Base-by-base conservation (phyloP, 1,140 invertebrate species). In the Mizuhopecten yessoensis region DNA sequence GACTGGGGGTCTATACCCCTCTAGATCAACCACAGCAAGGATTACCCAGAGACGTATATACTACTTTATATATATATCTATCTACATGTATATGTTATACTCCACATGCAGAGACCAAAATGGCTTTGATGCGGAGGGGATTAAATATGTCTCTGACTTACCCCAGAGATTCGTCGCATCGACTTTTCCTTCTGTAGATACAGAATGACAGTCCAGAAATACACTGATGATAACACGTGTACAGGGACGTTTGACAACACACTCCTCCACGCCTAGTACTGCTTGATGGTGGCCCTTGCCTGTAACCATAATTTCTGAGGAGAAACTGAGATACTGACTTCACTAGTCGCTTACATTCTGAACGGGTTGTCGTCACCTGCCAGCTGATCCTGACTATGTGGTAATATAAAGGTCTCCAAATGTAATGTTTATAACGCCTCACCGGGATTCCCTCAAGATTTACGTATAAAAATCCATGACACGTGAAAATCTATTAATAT, bases 401-500 rank as follows among this genome's bases (percentile, higher is more conserved):
- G 5, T n/a, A 75, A 29, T 29, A n/a, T 75, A 75, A 75, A 75
- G 57, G 57, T 75, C 57, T 3, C 29, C 17, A 5, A 29, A 75
- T 29, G 57, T 75, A 75, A 29, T 75, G n/a, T 75, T 75, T 75
- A 29, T 29, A 75, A 29, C 57, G n/a, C 57, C 29, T 75, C n/a
- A 29, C n/a, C 57, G n/a, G 29, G n/a, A n/a, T n/a, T 1, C 1
- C 23, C 57, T 29, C 17, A 17, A 29, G n/a, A 29, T 29, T 75
- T 0, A 75, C 17, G n/a, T n/a, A n/a, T 9, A 75, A 75, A n/a
- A 75, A 75, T 75, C 57, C 57, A 75, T 75, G 57, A 75, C 57
- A 75, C 57, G 57, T 75, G 57, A 75, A 75, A 75, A 75, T 75
- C 57, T 75, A 75, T 75, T 75, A 75, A 75, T 75, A 75, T 75